Evolutionary conservation across 2,888 invertebrate species (phyloP).

Genomic region (Helobdella robusta): DNA sequence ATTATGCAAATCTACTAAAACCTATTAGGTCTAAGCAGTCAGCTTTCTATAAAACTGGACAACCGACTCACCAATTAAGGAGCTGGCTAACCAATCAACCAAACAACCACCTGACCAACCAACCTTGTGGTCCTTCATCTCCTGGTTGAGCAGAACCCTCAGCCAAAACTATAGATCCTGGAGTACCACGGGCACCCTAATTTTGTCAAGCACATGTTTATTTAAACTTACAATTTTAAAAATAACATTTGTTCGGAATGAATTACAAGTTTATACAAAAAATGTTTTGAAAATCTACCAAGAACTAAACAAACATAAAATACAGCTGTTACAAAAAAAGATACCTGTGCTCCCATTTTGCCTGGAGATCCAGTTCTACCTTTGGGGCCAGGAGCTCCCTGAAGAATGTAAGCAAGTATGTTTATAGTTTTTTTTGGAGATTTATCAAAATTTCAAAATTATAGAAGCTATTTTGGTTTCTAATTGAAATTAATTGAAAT

Average conservation of each 20-base stretch:
- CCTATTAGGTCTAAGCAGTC: no score
- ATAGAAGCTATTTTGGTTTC: no score
- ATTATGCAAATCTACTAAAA: no score
- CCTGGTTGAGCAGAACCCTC: no score
- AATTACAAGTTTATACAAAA: not conserved
- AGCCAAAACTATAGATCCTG: not conserved
- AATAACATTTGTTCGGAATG: not conserved
- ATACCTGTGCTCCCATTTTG: conserved; percentile 26
- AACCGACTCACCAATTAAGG: no score
- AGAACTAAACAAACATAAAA: not conserved
- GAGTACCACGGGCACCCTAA: not conserved
- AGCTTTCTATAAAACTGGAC: no score
- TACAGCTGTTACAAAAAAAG: not conserved
- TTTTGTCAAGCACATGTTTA: not conserved
- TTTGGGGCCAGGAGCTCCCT: conserved; percentile 6
- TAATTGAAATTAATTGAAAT: no score
- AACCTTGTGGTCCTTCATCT: conserved; percentile 2
- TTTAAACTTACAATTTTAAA: not conserved
- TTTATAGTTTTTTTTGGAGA: no score
- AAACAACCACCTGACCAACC: no score
- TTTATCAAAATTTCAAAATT: no score
- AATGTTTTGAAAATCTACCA: not conserved
- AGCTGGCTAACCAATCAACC: no score
- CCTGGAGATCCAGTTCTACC: conserved; percentile 25
- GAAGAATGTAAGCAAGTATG: conserved; percentile 3